phyloP scores from a whole-genome alignment of 1,140 invertebrate genomes.

The Mya arenaria region DNA sequence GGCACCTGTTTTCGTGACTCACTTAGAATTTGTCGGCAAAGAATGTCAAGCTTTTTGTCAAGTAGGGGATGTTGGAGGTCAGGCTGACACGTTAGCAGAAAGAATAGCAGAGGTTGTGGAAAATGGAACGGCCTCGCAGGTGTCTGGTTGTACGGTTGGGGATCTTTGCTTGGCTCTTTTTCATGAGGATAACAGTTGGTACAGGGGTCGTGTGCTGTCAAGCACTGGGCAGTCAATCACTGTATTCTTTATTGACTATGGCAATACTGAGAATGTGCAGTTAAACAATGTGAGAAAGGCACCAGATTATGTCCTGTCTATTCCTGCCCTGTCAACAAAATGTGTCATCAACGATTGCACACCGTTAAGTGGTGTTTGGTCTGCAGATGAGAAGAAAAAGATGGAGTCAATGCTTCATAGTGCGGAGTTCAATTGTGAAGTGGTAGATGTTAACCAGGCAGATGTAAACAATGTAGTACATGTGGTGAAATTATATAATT shows the following conservation, averaged over 20 bases:
- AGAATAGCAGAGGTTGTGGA: constrained; percentile 37
- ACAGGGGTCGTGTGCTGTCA: constrained; percentile 85
- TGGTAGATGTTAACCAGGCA: constrained; percentile 8
- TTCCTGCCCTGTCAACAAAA: constrained; percentile 64
- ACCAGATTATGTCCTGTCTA: constrained; percentile 53
- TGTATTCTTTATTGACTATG: constrained; percentile 83
- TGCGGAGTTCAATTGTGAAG: constrained; percentile 50
- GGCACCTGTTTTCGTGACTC: constrained; percentile 56
- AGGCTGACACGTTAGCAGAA: constrained; percentile 46
- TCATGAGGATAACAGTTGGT: constrained; percentile 87
- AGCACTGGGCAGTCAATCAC: constrained; percentile 61
- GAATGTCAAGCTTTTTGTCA: constrained; percentile 48
- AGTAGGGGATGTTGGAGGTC: constrained; percentile 33
- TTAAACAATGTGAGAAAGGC: constrained; percentile 50
- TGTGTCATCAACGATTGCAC: constrained; percentile 63
- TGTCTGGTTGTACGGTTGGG: constrained; percentile 75
- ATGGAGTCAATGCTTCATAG: constrained; percentile 57
- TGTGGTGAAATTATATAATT: constrained; percentile 26
- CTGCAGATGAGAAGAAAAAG: constrained; percentile 61
- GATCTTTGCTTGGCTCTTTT: constrained; percentile 88
- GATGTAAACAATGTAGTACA: constrained; percentile 26
- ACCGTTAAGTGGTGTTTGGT: constrained; percentile 55
- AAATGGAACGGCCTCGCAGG: constrained; percentile 21
- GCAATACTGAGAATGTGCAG: constrained; percentile 80
- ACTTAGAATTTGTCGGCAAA: constrained; percentile 38